Base-by-base conservation (phyloP, 2,797 vertebrate genomes). In the Scleropages formosus region DNA sequence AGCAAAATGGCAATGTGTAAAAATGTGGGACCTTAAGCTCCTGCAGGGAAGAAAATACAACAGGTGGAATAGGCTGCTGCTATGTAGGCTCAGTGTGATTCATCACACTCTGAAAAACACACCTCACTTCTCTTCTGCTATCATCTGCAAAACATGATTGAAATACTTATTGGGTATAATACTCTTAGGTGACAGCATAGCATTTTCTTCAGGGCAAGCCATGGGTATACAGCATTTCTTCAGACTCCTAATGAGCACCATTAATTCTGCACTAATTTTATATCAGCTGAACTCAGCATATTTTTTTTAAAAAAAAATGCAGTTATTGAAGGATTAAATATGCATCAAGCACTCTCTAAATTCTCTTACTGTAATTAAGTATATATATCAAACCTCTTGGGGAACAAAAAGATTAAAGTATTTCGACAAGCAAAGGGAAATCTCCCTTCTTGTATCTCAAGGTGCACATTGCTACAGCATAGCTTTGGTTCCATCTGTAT, bases 271-370 rank as follows among this genome's bases (percentile, higher is more conserved):
- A 86, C 78, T 86, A 81, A 87, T 81, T 81, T 80, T 75, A 81
- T 75, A 83, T 86, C 84, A 90, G 89, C 89, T 88, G 79, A 89
- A 85, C 85, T 88, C 78, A 82, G 84, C 87, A 83, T 80, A 89
- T 90, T 84, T 85, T 81, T 79, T n/a, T 53, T 10, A 53, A 56
- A 78, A 88, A 85, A 85, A 86, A 78, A 79, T 80, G 75, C 72
- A 85, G 82, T 89, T 91, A 90, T 90, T 91, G 88, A 88, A 90
- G 87, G 83, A 82, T 88, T 87, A 88, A 83, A 88, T 86, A 80
- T 82, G 83, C 81, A 85, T 88, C 79, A 88, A 80, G 87, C 83
- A 85, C 20, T 86, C 80, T 76, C 83, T 84, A 82, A 77, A 83
- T 82, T 86, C 81, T 81, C 82, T 84, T 77, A 78, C 79, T 80